Conservation (phyloP, 2,113 vertebrate species). For the Tympanuchus pallidicinctus region DNA sequence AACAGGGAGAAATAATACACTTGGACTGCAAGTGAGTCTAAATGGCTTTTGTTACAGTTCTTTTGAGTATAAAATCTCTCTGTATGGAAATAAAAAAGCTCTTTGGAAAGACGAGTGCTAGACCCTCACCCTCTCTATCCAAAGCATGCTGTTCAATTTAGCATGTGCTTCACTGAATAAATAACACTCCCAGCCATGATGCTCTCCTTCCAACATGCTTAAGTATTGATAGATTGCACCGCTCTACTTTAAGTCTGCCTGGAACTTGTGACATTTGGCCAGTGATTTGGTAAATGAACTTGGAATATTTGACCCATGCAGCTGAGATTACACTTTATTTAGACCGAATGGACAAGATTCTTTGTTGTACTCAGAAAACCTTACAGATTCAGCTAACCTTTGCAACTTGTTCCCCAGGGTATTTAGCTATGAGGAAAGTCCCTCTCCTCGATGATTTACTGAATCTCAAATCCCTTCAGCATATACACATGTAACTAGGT, state of each 20-base stretch:
- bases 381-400: conserved; percentile 78
- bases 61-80: conserved; percentile 39
- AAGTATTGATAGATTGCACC: conserved; percentile 73
- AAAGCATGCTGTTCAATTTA: conserved; percentile 64
- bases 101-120: neutral
- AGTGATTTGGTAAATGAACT: conserved; percentile 75
- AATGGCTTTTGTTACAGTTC: conserved; percentile 16
- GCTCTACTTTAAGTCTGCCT: conserved; percentile 53
- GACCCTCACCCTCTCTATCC: conserved; percentile 12
- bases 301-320: conserved; percentile 73
- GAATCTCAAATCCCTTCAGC: conserved; percentile 58
- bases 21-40: neutral
- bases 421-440: neutral
- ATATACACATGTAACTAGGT: neutral
- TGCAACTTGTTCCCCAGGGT: conserved; percentile 71
- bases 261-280: conserved; percentile 76
- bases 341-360: conserved; percentile 59
- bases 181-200: conserved; percentile 51
- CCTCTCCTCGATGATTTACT: conserved; percentile 55
- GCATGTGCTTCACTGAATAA: conserved; percentile 67
- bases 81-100: conserved; percentile 33
- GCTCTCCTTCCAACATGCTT: conserved; percentile 62
- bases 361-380: conserved; percentile 73
- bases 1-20: conserved; percentile 23
- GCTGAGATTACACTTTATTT: conserved; percentile 64